A percentile compares a stretch with the other conserved stretches of the same genome.
These are phyloP conservation scores for Todiramphus chloris DNA, from an alignment of 2,113 vertebrate genomes.

Conservation along the genomic window DNA sequence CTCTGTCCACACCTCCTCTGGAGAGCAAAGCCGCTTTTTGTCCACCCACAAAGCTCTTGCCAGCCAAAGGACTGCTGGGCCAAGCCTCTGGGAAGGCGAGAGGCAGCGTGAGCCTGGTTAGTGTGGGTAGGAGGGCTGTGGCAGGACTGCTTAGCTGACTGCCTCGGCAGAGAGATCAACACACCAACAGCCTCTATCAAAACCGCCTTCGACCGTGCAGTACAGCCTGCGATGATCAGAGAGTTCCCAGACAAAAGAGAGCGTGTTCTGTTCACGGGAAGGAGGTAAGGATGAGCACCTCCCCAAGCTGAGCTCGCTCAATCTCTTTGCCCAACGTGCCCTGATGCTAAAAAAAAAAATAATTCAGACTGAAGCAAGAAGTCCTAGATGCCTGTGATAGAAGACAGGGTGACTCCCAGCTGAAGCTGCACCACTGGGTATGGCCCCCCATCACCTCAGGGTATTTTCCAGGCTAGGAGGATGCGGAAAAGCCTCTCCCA, in stretches of 20 bases:
- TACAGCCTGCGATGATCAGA: neutral
- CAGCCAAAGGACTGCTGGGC: neutral
- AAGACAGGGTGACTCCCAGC: neutral
- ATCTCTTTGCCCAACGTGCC: neutral
- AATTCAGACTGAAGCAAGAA: neutral
- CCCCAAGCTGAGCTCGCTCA: neutral
- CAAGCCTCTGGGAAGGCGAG: neutral
- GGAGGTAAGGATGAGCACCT: neutral
- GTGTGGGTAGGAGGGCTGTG: neutral
- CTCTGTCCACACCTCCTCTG: neutral
- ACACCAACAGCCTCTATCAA: neutral
- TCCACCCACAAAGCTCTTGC: neutral
- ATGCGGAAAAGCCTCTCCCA: neutral
- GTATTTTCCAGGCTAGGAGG: neutral
- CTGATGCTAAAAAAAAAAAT: neutral
- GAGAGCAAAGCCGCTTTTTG: accelerated
- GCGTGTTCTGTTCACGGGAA: neutral
- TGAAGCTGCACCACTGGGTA: neutral
- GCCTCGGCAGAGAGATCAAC: neutral
- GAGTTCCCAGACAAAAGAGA: conserved; percentile 19
- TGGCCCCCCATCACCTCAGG: neutral
- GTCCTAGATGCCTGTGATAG: neutral
- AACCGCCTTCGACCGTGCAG: neutral
- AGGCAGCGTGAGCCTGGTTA: neutral
- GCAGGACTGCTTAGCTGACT: neutral